Conservation (phyloP, 2,113 vertebrate genomes). For the Craseonycteris thonglongyai region DNA sequence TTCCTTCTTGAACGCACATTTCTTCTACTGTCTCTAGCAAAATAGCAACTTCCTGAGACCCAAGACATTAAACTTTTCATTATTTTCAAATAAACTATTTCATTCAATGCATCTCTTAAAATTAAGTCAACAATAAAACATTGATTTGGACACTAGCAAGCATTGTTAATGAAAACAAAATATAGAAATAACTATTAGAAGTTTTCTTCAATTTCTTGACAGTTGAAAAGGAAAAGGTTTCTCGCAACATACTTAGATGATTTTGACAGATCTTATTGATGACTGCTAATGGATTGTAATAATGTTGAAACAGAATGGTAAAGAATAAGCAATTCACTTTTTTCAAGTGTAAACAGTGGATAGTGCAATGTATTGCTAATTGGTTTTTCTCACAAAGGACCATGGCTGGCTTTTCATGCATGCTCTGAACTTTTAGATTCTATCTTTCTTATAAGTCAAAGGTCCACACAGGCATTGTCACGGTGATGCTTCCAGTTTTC, state of each 20-base stretch:
- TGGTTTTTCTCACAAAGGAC: background rate
- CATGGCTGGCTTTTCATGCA: background rate
- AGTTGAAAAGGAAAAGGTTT: background rate
- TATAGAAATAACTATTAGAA: background rate
- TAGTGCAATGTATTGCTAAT: background rate
- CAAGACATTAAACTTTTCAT: background rate
- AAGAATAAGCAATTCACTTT: background rate
- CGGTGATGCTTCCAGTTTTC: background rate
- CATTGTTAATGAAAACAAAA: background rate
- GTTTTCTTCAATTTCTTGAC: background rate
- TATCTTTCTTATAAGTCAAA: background rate
- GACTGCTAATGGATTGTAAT: background rate
- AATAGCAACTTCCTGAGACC: background rate
- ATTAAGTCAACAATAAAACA: background rate
- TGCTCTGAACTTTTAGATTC: background rate
- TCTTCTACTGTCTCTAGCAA: background rate
- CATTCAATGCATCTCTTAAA: background rate
- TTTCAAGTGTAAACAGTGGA: background rate
- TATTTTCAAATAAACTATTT: background rate
- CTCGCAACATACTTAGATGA: background rate
- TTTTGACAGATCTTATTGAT: background rate
- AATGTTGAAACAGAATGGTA: background rate
- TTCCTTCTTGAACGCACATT: background rate
- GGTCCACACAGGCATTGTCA: background rate
- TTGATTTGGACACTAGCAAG: background rate